phyloP scores from a whole-genome alignment of 2,888 invertebrate genomes.

The Petrolisthes manimaculis region DNA sequence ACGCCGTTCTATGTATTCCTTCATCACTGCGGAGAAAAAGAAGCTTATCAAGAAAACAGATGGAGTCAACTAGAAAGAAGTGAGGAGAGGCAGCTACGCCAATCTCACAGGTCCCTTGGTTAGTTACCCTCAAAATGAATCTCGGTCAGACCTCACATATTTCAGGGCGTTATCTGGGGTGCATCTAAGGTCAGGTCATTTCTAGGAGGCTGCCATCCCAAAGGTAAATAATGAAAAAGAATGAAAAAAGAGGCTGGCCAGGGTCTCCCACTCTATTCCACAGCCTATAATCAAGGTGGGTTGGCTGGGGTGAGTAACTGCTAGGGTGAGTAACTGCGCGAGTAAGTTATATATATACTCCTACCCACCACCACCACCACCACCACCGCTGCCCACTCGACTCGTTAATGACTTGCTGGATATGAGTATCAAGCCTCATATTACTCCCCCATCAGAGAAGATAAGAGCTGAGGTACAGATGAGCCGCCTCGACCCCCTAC shows the following conservation, averaged over 20 bases:
- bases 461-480: not conserved
- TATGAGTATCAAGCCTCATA: conserved; percentile 22
- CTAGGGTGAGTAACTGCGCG: conserved; percentile 9
- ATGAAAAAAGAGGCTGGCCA: not conserved
- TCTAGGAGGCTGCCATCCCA: conserved; percentile 12
- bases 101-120: not conserved
- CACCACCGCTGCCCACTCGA: conserved; percentile 8
- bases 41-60: not conserved
- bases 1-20: not conserved
- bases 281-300: conserved; percentile 48
- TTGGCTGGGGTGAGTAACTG: conserved; percentile 34
- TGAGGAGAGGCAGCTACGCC: not conserved
- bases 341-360: not conserved
- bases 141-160: conserved; percentile 17
- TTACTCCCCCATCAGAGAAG: conserved; percentile 15
- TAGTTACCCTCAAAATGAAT: conserved; percentile 13
- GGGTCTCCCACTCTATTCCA: conserved; percentile 16
- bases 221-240: conserved; percentile 34
- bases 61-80: not conserved
- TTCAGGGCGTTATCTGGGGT: conserved; percentile 34
- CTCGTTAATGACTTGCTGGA: conserved; percentile 27
- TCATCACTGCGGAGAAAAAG: not conserved
- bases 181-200: conserved; percentile 44
- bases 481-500: not conserved
- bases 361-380: not conserved